Percentiles rank a stretch among this genome's conserved stretches.
phyloP scores from a whole-genome alignment of 2,888 invertebrate genomes.

The Dascillus cervinus region DNA sequence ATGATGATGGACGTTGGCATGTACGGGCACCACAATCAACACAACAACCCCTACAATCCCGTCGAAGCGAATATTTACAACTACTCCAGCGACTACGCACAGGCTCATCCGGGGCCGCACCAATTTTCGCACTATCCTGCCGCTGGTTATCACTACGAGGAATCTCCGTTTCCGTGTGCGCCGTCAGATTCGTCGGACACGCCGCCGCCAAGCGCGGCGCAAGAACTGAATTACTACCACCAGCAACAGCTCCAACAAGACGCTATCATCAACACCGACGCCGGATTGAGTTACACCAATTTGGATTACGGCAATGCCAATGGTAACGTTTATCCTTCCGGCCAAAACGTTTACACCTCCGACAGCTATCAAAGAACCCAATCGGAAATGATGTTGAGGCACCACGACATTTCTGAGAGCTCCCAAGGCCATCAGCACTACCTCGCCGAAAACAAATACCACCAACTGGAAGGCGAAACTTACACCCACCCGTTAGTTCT shows the following conservation, averaged over 20 bases:
- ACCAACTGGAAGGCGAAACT: conserved; percentile 28
- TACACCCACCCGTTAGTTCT: conserved; percentile 41
- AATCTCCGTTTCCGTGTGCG: conserved; percentile 34
- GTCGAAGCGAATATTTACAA: conserved; percentile 35
- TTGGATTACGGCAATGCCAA: conserved; percentile 63
- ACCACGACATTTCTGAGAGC: conserved; percentile 50
- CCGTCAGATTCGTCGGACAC: conserved; percentile 36
- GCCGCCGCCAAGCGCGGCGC: conserved; percentile 40
- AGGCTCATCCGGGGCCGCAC: conserved; percentile 31
- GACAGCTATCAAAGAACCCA: conserved; percentile 28
- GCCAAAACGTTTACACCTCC: conserved; percentile 30
- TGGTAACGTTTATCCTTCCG: conserved; percentile 29
- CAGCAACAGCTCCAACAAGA: conserved; percentile 40
- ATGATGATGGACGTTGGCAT: conserved; percentile 79
- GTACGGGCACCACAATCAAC: conserved; percentile 56
- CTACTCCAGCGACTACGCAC: conserved; percentile 31
- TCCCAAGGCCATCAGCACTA: conserved; percentile 42
- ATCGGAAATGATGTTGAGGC: conserved; percentile 39
- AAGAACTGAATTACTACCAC: conserved; percentile 45
- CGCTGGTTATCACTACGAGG: conserved; percentile 37
- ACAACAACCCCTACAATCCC: conserved; percentile 37
- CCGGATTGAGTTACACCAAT: conserved; percentile 84
- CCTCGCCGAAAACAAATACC: conserved; percentile 49
- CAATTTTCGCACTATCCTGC: conserved; percentile 38
- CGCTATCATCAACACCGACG: conserved; percentile 72